phyloP scores from a whole-genome alignment of 2,797 vertebrate genomes.

The Emydoidea blandingii region DNA sequence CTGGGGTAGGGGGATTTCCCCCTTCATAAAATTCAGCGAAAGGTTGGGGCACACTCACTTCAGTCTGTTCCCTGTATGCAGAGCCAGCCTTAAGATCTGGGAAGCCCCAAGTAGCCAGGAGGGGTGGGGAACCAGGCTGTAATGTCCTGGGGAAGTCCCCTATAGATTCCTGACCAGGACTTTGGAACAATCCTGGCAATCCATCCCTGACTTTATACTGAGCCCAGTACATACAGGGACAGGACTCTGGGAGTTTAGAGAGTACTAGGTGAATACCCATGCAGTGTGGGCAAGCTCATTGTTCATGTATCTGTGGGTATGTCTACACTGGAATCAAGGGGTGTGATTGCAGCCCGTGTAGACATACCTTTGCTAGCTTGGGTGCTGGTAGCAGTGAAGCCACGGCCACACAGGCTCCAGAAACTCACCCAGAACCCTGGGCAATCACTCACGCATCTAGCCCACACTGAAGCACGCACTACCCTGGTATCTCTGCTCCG shows the following conservation, averaged over 20 bases:
- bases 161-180: not conserved
- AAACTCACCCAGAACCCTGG: not conserved
- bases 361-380: not conserved
- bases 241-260: not conserved
- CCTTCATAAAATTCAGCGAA: not conserved
- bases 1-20: not conserved
- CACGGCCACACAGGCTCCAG: not conserved
- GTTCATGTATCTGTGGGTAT: not conserved
- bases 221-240: accelerated
- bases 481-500: not conserved
- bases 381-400: not conserved
- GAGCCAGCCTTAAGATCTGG: not conserved
- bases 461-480: not conserved
- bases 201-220: not conserved
- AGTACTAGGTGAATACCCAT: not conserved
- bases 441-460: not conserved
- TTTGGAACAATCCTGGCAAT: not conserved
- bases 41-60: not conserved
- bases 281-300: not conserved
- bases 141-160: not conserved
- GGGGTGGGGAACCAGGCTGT: not conserved
- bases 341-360: not conserved
- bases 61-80: not conserved
- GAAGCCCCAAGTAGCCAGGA: not conserved
- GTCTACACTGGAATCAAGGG: not conserved